phyloP scores from a whole-genome alignment of 2,888 invertebrate genomes.

The Chymomyza procnemis region DNA sequence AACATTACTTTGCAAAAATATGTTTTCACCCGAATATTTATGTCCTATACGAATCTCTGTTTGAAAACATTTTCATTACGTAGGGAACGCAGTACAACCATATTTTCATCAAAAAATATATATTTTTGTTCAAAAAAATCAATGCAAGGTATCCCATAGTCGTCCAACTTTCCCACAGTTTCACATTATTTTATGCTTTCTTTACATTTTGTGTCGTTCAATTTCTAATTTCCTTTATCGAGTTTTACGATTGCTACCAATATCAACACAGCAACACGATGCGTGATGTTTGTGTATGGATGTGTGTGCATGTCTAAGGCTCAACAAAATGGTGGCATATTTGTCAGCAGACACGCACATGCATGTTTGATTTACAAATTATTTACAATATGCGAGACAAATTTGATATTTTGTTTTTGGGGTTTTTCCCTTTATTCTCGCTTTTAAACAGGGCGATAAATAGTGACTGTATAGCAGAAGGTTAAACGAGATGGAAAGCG shows the following conservation, averaged over 20 bases:
- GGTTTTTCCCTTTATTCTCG: not conserved
- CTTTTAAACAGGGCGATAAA: not conserved
- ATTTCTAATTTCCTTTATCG: slow-evolving; percentile 72
- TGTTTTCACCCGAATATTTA: too few species aligned
- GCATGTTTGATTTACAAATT: not conserved
- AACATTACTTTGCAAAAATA: too few species aligned
- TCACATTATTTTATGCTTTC: slow-evolving; percentile 12
- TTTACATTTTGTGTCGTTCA: slow-evolving; percentile 25
- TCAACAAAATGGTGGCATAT: slow-evolving; percentile 22
- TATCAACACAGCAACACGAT: slow-evolving; percentile 43
- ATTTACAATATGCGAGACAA: slow-evolving; percentile 12
- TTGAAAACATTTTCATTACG: too few species aligned
- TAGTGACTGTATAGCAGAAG: not conserved
- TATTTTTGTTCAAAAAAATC: too few species aligned
- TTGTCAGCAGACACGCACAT: slow-evolving; percentile 15
- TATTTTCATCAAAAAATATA: too few species aligned
- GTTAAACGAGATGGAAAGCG: too few species aligned
- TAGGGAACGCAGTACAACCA: too few species aligned
- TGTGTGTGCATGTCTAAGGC: not conserved
- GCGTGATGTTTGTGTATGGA: not conserved
- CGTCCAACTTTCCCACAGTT: too few species aligned
- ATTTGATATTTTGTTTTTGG: slow-evolving; percentile 24
- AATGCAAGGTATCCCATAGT: too few species aligned
- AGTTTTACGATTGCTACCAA: slow-evolving; percentile 69
- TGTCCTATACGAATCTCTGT: too few species aligned